A percentile compares a stretch with the other conserved stretches of the same genome.
Conservation (phyloP, 2,797 vertebrate species). For the Sebastes alutus region DNA sequence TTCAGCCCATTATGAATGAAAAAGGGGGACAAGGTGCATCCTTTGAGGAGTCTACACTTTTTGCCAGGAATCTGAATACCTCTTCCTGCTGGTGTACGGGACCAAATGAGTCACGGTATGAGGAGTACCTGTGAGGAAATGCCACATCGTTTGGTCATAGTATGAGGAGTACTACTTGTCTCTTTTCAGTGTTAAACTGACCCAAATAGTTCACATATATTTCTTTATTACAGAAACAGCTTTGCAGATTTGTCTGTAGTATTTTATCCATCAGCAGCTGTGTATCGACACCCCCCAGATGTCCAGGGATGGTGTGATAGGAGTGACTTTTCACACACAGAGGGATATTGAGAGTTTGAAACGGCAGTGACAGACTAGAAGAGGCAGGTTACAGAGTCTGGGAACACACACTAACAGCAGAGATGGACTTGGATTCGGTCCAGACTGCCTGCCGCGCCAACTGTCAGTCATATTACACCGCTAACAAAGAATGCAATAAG, state of each 20-base stretch:
- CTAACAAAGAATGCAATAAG: slow-evolving; percentile 77
- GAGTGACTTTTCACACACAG: slow-evolving; percentile 8
- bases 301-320: slow-evolving; percentile 16
- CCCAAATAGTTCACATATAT: neutral
- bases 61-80: slow-evolving; percentile 12
- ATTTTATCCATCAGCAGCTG: slow-evolving; percentile 21
- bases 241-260: neutral
- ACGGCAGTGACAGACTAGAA: slow-evolving; percentile 41
- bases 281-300: slow-evolving; percentile 38
- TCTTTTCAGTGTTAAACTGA: neutral
- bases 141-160: slow-evolving; percentile 19
- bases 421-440: slow-evolving; percentile 63
- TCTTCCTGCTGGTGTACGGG: neutral
- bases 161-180: neutral
- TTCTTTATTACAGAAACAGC: neutral
- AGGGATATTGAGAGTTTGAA: slow-evolving; percentile 16
- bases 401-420: slow-evolving; percentile 33
- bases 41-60: slow-evolving; percentile 2
- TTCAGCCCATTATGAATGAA: slow-evolving; percentile 5
- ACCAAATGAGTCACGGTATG: slow-evolving; percentile 35
- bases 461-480: slow-evolving; percentile 76
- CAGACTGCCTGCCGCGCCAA: slow-evolving; percentile 59
- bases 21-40: slow-evolving; percentile 27
- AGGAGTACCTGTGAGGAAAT: slow-evolving; percentile 43
- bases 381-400: slow-evolving; percentile 33